Evolutionary conservation across 2,888 invertebrate genomes (phyloP).

Genomic region (Epistrophe grossulariae): DNA sequence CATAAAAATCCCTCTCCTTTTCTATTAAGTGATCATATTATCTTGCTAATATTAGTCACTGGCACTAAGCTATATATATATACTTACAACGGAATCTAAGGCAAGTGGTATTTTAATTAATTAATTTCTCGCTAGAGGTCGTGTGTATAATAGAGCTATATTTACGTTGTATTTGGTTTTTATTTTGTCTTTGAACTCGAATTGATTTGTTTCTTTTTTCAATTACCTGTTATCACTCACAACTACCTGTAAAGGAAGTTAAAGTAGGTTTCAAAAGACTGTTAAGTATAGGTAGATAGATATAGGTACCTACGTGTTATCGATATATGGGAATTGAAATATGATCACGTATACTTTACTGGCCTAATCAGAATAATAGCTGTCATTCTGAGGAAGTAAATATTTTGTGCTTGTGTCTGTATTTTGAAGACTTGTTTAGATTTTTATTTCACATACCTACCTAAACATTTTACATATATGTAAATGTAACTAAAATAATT

Average conservation of each 20-base stretch:
- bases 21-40: slow-evolving; percentile 11
- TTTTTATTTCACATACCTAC: background rate
- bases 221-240: slow-evolving; percentile 26
- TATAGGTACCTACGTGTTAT: slow-evolving; percentile 14
- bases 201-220: background rate
- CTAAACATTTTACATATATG: background rate
- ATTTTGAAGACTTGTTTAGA: slow-evolving; percentile 20
- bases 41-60: slow-evolving; percentile 24
- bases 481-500: slow-evolving; percentile 21
- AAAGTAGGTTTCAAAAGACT: background rate
- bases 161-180: background rate
- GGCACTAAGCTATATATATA: background rate
- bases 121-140: slow-evolving; percentile 14
- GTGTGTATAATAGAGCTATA: background rate
- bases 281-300: background rate
- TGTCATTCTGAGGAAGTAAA: background rate
- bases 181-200: background rate
- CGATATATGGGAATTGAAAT: slow-evolving; percentile 5
- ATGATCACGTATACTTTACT: slow-evolving; percentile 23
- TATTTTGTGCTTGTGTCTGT: background rate
- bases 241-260: background rate
- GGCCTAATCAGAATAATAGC: slow-evolving; percentile 19
- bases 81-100: slow-evolving; percentile 1
- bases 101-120: background rate
- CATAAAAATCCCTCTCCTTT: slow-evolving; percentile 24